phyloP scores from a whole-genome alignment of 30 jellyfish, hydroid and myxozoan genomes.

The Aurelia sp. region DNA sequence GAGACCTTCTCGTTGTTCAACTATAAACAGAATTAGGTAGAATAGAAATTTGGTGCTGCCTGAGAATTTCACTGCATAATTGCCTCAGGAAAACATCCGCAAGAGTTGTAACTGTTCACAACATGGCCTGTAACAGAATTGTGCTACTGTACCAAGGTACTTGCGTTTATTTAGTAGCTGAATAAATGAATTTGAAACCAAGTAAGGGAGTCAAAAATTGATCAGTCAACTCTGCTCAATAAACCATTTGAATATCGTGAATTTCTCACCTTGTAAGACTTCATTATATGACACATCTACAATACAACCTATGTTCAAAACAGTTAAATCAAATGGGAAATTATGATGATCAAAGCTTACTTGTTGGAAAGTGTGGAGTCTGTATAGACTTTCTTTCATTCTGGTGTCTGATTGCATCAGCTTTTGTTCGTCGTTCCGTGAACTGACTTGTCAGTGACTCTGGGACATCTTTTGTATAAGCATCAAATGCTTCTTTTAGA shows the following conservation, averaged over 20 bases:
- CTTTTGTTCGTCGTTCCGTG: neutral
- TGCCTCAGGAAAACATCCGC: neutral
- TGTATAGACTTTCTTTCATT: conserved; percentile 18
- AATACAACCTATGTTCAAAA: neutral
- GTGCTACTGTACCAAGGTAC: neutral
- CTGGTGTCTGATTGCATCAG: neutral
- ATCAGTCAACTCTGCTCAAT: conserved; percentile 2
- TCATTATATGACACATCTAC: neutral
- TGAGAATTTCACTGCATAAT: neutral
- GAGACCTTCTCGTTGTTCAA: conserved; percentile 21
- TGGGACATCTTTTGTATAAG: neutral
- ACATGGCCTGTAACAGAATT: neutral
- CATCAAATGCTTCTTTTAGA: neutral
- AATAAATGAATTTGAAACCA: neutral
- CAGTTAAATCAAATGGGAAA: neutral
- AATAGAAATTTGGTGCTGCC: conserved; percentile 2
- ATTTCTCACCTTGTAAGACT: conserved; percentile 11
- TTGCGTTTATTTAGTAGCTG: neutral
- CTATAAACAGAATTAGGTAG: conserved; percentile 5
- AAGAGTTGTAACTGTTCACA: conserved; percentile 12
- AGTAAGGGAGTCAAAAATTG: conserved; percentile 2
- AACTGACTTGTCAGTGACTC: conserved; percentile 1
- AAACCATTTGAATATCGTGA: neutral
- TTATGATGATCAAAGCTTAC: conserved; percentile 9
- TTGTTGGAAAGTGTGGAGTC: conserved; percentile 28